Evolutionary conservation across 2,797 vertebrate genomes (phyloP).

Genomic region (Anolis apletophallus): DNA sequence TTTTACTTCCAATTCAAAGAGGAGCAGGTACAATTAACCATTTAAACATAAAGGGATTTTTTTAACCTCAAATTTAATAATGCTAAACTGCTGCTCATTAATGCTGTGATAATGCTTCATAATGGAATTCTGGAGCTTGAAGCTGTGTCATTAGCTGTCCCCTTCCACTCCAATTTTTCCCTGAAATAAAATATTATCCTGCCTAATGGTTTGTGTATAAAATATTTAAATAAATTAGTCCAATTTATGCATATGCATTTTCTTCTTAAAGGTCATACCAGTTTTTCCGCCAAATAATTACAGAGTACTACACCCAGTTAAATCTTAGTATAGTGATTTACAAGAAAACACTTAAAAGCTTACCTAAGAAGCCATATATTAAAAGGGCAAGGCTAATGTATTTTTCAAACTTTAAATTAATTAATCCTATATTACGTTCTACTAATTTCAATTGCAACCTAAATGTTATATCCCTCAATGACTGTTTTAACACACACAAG

Average conservation of each 20-base stretch:
- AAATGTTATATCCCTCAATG: neutral
- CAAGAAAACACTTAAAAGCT: conserved; percentile 50
- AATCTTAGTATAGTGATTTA: conserved; percentile 38
- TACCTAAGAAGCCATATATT: conserved; percentile 31
- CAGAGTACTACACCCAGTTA: conserved; percentile 42
- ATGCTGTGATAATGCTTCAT: conserved; percentile 45
- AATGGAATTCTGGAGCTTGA: conserved; percentile 54
- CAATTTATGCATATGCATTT: conserved; percentile 47
- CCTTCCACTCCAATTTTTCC: conserved; percentile 46
- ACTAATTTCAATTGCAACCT: conserved; percentile 37
- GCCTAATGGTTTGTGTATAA: conserved; percentile 53
- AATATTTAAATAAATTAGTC: conserved; percentile 66
- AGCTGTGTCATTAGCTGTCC: conserved; percentile 46
- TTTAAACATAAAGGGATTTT: conserved; percentile 42
- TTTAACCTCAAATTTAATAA: conserved; percentile 47
- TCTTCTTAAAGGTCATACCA: conserved; percentile 63
- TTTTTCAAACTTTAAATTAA: conserved; percentile 37
- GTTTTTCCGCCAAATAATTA: conserved; percentile 68
- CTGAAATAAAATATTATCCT: conserved; percentile 48
- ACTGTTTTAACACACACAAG: neutral
- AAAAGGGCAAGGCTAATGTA: conserved; percentile 38
- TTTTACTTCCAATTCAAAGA: conserved; percentile 20
- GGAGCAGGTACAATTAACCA: conserved; percentile 19
- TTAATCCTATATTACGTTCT: neutral
- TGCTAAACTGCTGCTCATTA: conserved; percentile 48